These are phyloP conservation scores for Austrofundulus limnaeus DNA, from an alignment of 2,113 vertebrate species.

Conservation along the genomic window DNA sequence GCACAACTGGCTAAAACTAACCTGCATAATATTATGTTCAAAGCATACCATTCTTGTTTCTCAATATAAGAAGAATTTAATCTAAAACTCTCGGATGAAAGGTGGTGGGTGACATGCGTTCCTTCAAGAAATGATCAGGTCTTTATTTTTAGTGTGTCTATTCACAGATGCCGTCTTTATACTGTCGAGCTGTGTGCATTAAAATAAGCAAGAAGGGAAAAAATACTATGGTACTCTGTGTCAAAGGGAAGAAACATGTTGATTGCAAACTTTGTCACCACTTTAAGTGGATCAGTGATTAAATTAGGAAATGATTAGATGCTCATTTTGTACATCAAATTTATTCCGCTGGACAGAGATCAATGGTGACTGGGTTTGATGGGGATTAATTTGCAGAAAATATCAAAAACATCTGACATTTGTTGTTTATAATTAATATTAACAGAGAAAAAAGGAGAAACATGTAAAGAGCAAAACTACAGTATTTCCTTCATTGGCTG, in stretches of 20 bases:
- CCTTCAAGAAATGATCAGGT: too few species aligned
- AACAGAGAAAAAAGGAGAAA: background rate
- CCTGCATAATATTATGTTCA: too few species aligned
- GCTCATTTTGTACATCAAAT: background rate
- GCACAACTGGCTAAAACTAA: too few species aligned
- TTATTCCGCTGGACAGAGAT: slow-evolving; percentile 17
- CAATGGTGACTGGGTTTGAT: slow-evolving; percentile 21
- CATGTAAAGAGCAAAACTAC: background rate
- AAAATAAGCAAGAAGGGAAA: background rate
- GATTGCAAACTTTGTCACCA: slow-evolving; percentile 9
- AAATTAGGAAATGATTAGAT: slow-evolving; percentile 24
- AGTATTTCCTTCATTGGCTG: background rate
- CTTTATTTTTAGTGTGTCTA: too few species aligned
- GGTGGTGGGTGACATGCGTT: too few species aligned
- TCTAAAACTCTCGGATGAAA: too few species aligned
- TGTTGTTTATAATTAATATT: background rate
- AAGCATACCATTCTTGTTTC: too few species aligned
- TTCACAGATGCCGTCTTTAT: too few species aligned
- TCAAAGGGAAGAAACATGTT: background rate
- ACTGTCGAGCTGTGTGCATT: too few species aligned
- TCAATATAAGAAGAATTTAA: too few species aligned
- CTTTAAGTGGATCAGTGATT: slow-evolving; percentile 22
- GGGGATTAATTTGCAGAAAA: slow-evolving; percentile 26
- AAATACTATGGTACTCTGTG: background rate
- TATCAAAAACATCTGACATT: slow-evolving; percentile 10